A percentile compares a stretch with the other conserved stretches of the same genome.
These are phyloP conservation scores for Tachycineta bicolor DNA, from an alignment of 2,113 vertebrate species.

Conservation along the genomic window DNA sequence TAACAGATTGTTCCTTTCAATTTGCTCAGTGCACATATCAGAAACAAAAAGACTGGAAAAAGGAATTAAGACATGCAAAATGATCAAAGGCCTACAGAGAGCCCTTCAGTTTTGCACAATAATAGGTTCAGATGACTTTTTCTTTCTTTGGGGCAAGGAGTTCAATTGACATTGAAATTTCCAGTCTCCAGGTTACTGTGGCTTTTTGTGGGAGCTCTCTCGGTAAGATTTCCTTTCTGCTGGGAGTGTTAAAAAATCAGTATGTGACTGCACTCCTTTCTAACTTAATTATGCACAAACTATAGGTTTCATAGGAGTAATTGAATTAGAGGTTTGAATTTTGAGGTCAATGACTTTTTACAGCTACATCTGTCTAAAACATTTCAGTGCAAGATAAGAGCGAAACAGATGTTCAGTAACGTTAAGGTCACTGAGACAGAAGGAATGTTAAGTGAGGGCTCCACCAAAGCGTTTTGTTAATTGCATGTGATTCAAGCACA, in stretches of 20 bases:
- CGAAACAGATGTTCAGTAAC: slow-evolving; percentile 63
- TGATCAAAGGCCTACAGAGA: not conserved
- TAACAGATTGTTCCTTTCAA: not conserved
- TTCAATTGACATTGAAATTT: slow-evolving; percentile 30
- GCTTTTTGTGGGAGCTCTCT: not conserved
- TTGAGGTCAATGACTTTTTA: slow-evolving; percentile 64
- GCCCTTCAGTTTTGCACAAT: not conserved
- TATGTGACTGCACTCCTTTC: not conserved
- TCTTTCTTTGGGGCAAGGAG: not conserved
- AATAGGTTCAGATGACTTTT: not conserved
- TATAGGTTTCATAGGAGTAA: slow-evolving; percentile 56
- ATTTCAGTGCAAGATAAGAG: slow-evolving; percentile 22
- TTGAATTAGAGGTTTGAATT: slow-evolving; percentile 62
- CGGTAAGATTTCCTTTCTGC: not conserved
- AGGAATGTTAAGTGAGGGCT: slow-evolving; percentile 36
- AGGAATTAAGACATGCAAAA: slow-evolving; percentile 4
- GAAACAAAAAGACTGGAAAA: slow-evolving; percentile 16
- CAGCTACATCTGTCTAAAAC: slow-evolving; percentile 52
- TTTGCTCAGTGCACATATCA: not conserved
- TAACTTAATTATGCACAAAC: slow-evolving; percentile 53
- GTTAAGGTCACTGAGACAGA: slow-evolving; percentile 58
- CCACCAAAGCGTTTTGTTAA: slow-evolving; percentile 26
- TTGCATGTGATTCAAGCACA: slow-evolving; percentile 6
- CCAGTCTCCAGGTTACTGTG: not conserved
- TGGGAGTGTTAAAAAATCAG: slow-evolving; percentile 6